Evolutionary conservation across 2,888 invertebrate genomes (phyloP).

Genomic region (Pseudanteris insignis): DNA sequence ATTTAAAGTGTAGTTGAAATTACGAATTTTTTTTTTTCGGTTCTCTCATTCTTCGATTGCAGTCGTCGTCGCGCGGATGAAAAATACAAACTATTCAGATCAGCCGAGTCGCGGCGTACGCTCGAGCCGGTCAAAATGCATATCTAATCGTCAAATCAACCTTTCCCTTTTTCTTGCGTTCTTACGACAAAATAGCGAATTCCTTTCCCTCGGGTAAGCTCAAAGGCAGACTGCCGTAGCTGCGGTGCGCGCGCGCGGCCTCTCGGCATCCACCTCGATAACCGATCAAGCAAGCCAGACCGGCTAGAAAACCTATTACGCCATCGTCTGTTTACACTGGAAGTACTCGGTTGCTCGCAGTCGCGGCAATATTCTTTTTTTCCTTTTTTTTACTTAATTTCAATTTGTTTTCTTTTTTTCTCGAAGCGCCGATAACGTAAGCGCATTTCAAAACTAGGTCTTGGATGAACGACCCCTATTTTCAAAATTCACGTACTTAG

Average conservation of each 20-base stretch:
- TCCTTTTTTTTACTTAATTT: constrained; percentile 18
- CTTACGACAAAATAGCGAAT: constrained; percentile 60
- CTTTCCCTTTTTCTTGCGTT: constrained; percentile 60
- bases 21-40: too few species aligned
- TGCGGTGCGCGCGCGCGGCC: constrained; percentile 25
- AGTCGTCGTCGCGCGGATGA: not conserved
- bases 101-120: constrained; percentile 30
- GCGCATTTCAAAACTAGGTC: constrained; percentile 31
- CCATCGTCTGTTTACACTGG: constrained; percentile 61
- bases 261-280: constrained; percentile 60
- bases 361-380: constrained; percentile 26
- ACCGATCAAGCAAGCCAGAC: constrained; percentile 62
- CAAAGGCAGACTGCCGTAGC: constrained; percentile 47
- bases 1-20: too few species aligned
- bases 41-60: too few species aligned
- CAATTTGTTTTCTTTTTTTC: constrained; percentile 38
- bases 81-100: constrained; percentile 27
- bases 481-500: too few species aligned
- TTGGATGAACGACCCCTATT: constrained; percentile 27
- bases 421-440: constrained; percentile 16
- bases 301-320: constrained; percentile 59
- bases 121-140: constrained; percentile 50
- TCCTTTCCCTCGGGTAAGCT: constrained; percentile 60
- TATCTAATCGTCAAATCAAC: constrained; percentile 59
- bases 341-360: constrained; percentile 52